These are phyloP conservation scores for Microctonus aethiopoides DNA, from an alignment of 2,888 invertebrate genomes.

Conservation along the genomic window DNA sequence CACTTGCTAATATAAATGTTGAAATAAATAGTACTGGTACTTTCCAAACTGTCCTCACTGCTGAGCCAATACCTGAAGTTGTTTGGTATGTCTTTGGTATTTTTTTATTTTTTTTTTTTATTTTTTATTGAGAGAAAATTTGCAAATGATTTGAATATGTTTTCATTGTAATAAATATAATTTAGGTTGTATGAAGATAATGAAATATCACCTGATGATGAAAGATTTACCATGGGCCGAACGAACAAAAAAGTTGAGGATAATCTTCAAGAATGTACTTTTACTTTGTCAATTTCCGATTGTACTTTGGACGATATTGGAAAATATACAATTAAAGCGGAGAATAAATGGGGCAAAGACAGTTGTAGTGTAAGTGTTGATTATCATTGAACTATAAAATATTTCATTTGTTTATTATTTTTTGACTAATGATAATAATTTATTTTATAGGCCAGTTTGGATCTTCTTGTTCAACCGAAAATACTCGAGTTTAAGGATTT, in stretches of 20 bases:
- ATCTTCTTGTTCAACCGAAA: constrained; percentile 82
- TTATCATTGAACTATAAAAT: no score
- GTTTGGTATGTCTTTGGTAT: constrained; percentile 73
- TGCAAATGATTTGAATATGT: neutral
- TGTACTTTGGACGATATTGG: constrained; percentile 79
- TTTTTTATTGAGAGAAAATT: no score
- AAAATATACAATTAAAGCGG: constrained; percentile 81
- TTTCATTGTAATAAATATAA: constrained; percentile 15
- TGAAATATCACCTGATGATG: constrained; percentile 73
- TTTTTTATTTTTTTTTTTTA: no score
- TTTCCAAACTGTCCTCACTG: constrained; percentile 81
- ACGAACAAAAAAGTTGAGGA: constrained; percentile 78
- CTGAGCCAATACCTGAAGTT: constrained; percentile 90
- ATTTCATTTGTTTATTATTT: neutral
- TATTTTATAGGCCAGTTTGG: constrained; percentile 72
- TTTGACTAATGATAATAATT: constrained; percentile 8
- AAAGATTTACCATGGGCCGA: constrained; percentile 74
- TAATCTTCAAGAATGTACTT: constrained; percentile 84
- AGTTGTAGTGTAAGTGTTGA: constrained; percentile 72
- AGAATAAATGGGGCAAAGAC: constrained; percentile 83
- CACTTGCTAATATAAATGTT: constrained; percentile 77
- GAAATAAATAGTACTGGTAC: constrained; percentile 77
- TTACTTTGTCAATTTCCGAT: constrained; percentile 80
- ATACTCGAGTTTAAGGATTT: constrained; percentile 81
- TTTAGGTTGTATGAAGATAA: constrained; percentile 77